Base-by-base conservation (phyloP, 1,140 invertebrate species). In the Rhagoletis zephyria region DNA sequence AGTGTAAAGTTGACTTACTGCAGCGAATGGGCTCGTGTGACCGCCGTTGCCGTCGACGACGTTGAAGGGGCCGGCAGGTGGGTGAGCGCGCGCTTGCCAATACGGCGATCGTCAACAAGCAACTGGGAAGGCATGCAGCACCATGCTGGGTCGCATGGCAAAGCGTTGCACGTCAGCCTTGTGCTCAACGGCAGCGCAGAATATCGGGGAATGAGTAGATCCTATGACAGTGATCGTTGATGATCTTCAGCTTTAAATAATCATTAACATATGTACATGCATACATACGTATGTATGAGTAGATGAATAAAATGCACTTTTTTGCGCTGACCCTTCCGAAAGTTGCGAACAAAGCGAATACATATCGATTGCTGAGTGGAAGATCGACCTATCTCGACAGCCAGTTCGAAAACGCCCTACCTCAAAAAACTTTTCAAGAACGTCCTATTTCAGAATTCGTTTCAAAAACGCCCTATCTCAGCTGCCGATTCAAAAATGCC, bases 161-260 rank as follows among this genome's bases (percentile, higher is more conserved):
- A 85, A 61, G 59, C 85, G 63, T 61, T 56, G 85, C 59, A 61
- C n/a, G 60, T 42, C 60, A 61, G 30, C 63, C 14, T 42, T 19
- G 85, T 60, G 59, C 4, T 85, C 16, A 7, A 16, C 14, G 85
- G 59, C 14, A 85, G 42, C 42, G 85, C 61, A 19, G 74, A 56
- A 81, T 81, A 81, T 81, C 74, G 74, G 48, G 30, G 40, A 81
- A 81, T n/a, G 74, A 19, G 85, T 61, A 63, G 85, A 85, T 85
- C 85, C 63, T 85, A 85, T 85, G 85, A 63, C 85, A 85, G 60
- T 85, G 85, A 85, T 85, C n/a, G 60, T 85, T 81, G 74, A 81
- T 81, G 74, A 81, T 81, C 74, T 81, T 56, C 74, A 81, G 51
- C 74, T 81, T 7, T 81, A 48, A 81, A 81, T 42, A 30, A 19